These are phyloP conservation scores for Colletes latitarsis DNA, from an alignment of 1,140 invertebrate genomes.

Conservation along the genomic window DNA sequence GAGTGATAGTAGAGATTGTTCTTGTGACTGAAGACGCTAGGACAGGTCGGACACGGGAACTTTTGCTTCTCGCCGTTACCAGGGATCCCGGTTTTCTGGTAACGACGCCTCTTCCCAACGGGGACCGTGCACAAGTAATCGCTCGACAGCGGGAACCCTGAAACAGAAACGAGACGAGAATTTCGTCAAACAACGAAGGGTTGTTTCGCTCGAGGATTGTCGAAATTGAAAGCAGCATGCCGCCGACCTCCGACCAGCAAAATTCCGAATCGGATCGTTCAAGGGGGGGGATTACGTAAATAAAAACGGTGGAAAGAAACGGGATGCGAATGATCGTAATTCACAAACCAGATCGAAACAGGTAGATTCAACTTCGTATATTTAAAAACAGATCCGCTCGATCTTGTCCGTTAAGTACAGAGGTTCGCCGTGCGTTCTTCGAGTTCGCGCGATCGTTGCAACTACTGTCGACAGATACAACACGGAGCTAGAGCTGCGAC, in stretches of 20 bases:
- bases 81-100: background rate
- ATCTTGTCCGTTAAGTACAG: background rate
- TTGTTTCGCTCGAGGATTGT: background rate
- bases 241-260: background rate
- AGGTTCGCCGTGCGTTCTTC: no score
- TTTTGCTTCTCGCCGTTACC: constrained; percentile 27
- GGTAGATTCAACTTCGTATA: constrained; percentile 6
- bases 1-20: constrained; percentile 81
- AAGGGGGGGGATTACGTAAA: no score
- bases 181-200: constrained; percentile 10
- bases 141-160: constrained; percentile 17
- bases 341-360: no score
- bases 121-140: background rate
- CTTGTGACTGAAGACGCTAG: constrained; percentile 69
- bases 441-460: background rate
- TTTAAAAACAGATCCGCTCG: background rate
- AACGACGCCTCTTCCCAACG: background rate
- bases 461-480: background rate
- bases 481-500: background rate
- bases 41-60: constrained; percentile 68
- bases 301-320: background rate
- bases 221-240: background rate
- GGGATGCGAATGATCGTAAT: background rate
- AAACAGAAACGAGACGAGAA: constrained; percentile 48
- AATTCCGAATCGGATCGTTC: no score